Conservation (phyloP, 2,888 invertebrate species). For the Morpho deidamia region DNA sequence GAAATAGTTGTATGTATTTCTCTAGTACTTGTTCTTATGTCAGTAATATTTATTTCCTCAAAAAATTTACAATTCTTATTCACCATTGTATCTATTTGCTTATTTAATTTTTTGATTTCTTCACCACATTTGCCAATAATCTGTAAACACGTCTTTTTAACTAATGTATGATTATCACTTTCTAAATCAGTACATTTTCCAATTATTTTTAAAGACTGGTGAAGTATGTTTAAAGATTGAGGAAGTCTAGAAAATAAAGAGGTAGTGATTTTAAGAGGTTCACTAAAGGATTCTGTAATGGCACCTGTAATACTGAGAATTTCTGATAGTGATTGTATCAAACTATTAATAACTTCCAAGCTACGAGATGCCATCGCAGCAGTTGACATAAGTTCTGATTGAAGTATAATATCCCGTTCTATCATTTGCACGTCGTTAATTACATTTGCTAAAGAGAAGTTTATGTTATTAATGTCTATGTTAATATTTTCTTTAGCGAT, state of each 20-base stretch:
- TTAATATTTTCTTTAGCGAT: constrained; percentile 41
- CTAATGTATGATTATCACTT: constrained; percentile 81
- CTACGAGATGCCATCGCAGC: constrained; percentile 82
- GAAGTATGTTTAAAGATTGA: constrained; percentile 79
- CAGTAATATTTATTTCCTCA: constrained; percentile 51
- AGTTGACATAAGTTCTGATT: constrained; percentile 82
- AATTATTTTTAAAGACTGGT: constrained; percentile 81
- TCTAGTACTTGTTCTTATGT: constrained; percentile 62
- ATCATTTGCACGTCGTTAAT: constrained; percentile 78
- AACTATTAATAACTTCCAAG: constrained; percentile 80
- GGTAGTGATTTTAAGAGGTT: constrained; percentile 56
- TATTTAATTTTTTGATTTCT: constrained; percentile 74
- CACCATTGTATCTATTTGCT: constrained; percentile 62
- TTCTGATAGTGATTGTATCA: constrained; percentile 80
- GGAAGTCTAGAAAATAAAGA: constrained; percentile 78
- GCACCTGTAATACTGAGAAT: constrained; percentile 80
- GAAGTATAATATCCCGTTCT: constrained; percentile 81
- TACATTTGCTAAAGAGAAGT: constrained; percentile 60
- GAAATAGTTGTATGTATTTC: constrained; percentile 71
- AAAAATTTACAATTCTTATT: constrained; percentile 59
- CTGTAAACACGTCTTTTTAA: constrained; percentile 83
- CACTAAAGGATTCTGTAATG: constrained; percentile 60
- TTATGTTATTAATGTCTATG: constrained; percentile 38
- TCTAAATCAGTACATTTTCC: constrained; percentile 84
- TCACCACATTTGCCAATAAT: constrained; percentile 80